Evolutionary conservation across 2,113 vertebrate species (phyloP).

Genomic region (Microcebus ravelobensis): DNA sequence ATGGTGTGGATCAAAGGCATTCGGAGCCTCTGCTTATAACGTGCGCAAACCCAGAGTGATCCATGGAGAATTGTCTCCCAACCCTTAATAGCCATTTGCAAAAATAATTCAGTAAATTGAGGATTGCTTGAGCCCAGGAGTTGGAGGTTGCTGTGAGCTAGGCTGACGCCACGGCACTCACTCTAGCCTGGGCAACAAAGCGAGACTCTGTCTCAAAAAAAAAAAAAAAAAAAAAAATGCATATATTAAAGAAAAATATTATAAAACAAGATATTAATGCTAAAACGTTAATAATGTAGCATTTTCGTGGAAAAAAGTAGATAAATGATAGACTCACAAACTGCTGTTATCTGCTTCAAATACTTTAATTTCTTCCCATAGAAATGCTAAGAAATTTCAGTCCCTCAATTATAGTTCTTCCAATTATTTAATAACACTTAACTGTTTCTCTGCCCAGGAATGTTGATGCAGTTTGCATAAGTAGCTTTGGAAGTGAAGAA

Average conservation of each 20-base stretch:
- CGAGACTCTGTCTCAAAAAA: no score
- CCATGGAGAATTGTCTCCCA: not conserved
- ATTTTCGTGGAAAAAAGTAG: not conserved
- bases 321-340: not conserved
- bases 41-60: not conserved
- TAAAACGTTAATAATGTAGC: not conserved
- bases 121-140: no score
- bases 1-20: not conserved
- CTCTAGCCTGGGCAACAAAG: no score
- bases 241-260: not conserved
- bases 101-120: not conserved
- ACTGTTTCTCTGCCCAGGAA: not conserved
- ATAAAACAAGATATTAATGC: not conserved
- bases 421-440: not conserved
- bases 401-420: not conserved
- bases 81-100: not conserved
- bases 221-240: no score
- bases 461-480: not conserved
- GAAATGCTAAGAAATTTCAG: not conserved
- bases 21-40: not conserved
- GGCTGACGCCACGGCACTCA: no score
- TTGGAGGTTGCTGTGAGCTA: no score
- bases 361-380: not conserved
- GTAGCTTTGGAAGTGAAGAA: not conserved
- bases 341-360: not conserved